phyloP scores from a whole-genome alignment of 2,113 vertebrate species.

The Fregata magnificens region DNA sequence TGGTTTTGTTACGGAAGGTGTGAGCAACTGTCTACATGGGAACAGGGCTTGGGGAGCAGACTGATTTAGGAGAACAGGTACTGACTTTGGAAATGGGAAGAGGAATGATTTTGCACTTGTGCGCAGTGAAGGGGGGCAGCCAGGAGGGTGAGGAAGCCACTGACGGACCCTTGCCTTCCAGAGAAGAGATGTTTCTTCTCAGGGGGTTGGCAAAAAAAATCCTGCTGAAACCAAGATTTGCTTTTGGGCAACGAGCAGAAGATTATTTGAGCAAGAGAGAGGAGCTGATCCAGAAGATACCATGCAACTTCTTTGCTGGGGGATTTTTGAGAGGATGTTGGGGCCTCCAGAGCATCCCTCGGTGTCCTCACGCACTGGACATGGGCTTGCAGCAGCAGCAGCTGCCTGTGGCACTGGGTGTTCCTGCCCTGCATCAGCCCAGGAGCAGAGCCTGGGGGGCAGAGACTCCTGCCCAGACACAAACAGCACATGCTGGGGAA shows the following conservation, averaged over 20 bases:
- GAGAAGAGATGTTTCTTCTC: background rate
- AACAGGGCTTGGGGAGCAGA: background rate
- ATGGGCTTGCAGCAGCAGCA: background rate
- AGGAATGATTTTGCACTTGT: background rate
- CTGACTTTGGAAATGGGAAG: background rate
- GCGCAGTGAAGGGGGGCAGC: background rate
- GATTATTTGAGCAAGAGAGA: background rate
- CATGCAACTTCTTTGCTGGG: background rate
- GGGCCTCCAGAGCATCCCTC: background rate
- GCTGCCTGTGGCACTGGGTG: background rate
- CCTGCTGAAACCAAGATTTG: background rate
- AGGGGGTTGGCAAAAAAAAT: background rate
- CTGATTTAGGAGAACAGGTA: background rate
- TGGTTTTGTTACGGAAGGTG: background rate
- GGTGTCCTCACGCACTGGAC: fast-evolving
- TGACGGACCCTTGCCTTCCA: background rate
- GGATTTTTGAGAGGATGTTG: background rate
- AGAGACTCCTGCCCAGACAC: background rate
- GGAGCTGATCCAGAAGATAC: background rate
- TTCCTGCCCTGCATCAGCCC: background rate
- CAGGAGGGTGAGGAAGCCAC: background rate
- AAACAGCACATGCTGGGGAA: background rate
- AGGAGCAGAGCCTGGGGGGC: background rate
- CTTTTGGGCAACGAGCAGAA: background rate
- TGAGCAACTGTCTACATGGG: background rate